Evolutionary conservation across 2,797 vertebrate species (phyloP).

Genomic region (Microchirus variegatus): DNA sequence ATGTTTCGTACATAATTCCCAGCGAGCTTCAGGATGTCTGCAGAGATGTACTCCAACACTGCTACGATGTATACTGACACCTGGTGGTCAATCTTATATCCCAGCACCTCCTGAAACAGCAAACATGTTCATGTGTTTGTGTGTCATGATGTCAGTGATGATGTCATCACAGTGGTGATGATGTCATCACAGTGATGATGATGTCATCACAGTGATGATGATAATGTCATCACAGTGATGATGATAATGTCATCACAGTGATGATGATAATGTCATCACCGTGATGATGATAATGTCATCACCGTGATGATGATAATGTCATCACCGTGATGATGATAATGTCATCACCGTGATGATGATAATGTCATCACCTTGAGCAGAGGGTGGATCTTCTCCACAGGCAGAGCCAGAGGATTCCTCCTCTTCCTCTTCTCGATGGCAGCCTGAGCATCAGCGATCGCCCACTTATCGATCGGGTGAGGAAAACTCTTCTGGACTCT

Average conservation of each 20-base stretch:
- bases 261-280: slow-evolving; percentile 50
- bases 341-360: not conserved
- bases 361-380: slow-evolving; percentile 84
- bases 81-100: slow-evolving; percentile 97
- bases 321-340: not conserved
- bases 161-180: too few species aligned
- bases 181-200: too few species aligned
- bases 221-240: slow-evolving; percentile 30
- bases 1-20: slow-evolving; percentile 98
- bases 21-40: slow-evolving; percentile 95
- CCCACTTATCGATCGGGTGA: slow-evolving; percentile 98
- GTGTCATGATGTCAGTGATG: not conserved
- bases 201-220: not conserved
- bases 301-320: too few species aligned
- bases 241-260: not conserved
- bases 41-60: slow-evolving; percentile 97
- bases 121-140: not conserved
- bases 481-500: slow-evolving; percentile 96
- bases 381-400: slow-evolving; percentile 97
- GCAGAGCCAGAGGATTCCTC: slow-evolving; percentile 92
- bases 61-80: slow-evolving; percentile 98
- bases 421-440: slow-evolving; percentile 96
- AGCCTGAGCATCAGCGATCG: slow-evolving; percentile 93
- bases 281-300: slow-evolving; percentile 74
- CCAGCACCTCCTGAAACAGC: slow-evolving; percentile 89